Evolutionary conservation across 1,140 invertebrate species (phyloP).

Genomic region (Oedothorax gibbosus): DNA sequence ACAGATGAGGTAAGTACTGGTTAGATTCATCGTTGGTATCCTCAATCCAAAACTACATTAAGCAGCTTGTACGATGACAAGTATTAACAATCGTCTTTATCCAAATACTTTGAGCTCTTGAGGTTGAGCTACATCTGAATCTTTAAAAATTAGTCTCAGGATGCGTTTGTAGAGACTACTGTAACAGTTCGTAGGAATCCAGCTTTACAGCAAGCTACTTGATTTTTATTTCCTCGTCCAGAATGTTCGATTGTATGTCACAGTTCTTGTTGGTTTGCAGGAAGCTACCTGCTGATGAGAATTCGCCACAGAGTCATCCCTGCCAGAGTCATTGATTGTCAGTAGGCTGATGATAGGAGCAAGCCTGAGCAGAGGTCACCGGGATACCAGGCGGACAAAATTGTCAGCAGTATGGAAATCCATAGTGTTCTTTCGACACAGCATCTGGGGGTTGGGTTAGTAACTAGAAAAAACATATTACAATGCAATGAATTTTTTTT

Average conservation of each 20-base stretch:
- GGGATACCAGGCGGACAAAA: slow-evolving; percentile 36
- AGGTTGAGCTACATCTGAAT: no score
- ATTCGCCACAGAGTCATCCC: slow-evolving; percentile 48
- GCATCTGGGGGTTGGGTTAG: slow-evolving; percentile 49
- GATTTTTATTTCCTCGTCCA: no score
- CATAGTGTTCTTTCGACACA: slow-evolving; percentile 43
- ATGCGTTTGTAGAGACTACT: no score
- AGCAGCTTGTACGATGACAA: no score
- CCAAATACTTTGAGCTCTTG: no score
- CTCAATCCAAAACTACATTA: no score
- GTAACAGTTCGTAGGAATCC: no score
- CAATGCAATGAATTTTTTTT: neutral
- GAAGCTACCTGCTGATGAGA: slow-evolving; percentile 46
- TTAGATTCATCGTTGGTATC: slow-evolving; percentile 10
- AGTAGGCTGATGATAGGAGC: slow-evolving; percentile 38
- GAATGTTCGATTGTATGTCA: slow-evolving; percentile 29
- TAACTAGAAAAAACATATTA: slow-evolving; percentile 25
- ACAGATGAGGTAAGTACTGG: slow-evolving; percentile 31
- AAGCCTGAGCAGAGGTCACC: slow-evolving; percentile 27
- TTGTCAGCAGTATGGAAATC: slow-evolving; percentile 40
- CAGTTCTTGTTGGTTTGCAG: slow-evolving; percentile 6
- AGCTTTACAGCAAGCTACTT: no score
- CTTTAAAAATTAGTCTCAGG: no score
- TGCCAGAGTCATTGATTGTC: slow-evolving; percentile 53
- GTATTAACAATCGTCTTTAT: no score